Conservation (phyloP, 2,113 vertebrate genomes). For the Xiphophorus maculatus region DNA sequence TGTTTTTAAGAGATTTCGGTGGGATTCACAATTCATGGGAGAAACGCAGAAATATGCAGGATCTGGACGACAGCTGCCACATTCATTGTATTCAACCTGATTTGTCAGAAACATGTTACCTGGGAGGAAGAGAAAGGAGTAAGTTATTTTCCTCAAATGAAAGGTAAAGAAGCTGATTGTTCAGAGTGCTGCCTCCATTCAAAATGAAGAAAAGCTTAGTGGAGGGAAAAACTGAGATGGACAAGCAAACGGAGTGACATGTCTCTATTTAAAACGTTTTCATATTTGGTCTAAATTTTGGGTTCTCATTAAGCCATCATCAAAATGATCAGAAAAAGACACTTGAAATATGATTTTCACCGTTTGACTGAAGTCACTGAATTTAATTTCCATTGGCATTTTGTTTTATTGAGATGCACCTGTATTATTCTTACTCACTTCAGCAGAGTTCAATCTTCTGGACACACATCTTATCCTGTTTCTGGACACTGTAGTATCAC, state of each 20-base stretch:
- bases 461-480: background rate
- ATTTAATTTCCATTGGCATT: background rate
- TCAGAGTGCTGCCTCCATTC: too few relatives aligned
- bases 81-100: background rate
- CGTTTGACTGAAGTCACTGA: background rate
- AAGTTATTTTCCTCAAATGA: background rate
- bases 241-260: background rate
- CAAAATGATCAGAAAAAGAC: background rate
- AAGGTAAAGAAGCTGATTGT: background rate
- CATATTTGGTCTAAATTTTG: background rate
- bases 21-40: background rate
- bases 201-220: background rate
- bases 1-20: rapidly evolving
- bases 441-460: background rate
- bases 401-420: background rate
- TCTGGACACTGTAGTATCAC: background rate
- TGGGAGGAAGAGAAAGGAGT: background rate
- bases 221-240: background rate
- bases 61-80: background rate
- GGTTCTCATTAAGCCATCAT: background rate
- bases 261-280: too few relatives aligned
- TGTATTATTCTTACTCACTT: background rate
- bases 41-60: background rate
- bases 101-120: too few relatives aligned
- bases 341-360: background rate